Evolutionary conservation across 2,113 vertebrate genomes (phyloP), one percentile per base, ranked within the genome.

Genomic region (Tachuris rubrigastra): DNA sequence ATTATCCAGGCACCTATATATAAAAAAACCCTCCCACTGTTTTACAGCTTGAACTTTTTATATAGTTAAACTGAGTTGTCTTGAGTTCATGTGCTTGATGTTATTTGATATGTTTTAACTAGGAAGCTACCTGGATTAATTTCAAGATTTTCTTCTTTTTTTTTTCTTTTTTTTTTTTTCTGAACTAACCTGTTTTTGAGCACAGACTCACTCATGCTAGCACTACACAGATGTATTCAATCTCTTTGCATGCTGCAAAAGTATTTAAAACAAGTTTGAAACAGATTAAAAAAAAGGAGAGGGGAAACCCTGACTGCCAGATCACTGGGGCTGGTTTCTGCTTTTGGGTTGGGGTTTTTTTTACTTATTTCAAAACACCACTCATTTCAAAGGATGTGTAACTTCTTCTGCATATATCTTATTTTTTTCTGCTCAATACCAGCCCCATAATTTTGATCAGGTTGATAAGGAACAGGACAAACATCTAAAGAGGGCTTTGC

Each of bases 171-270:
- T 77, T 39, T 49, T 87, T 72, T 60, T 76, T 77, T 82, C 31
- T 27, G 0, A 74, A 76, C 52, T 72, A 91, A 89, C 67, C 85
- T 86, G 69, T 0, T 88, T 96, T 91, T 78, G 47, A 90, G 56
- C 41, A 71, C 41, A 94, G 85, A 53, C 44, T 81, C 50, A 18
- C 71, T 93, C 55, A 41, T 49, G 47, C 56, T 90, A 79, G 71
- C 30, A 12, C 52, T 77, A 37, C 77, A 88, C 88, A 93, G 92
- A 94, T 93, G 87, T 90, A 80, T 72, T 86, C 93, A 94, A 95
- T 94, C 88, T 79, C 46, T 56, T n/a, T 63, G 44, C 62, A 86
- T 65, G n/a, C 65, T 80, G 75, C 71, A 91, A 59, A 93, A 67
- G 52, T 77, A 80, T 83, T 96, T 90, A 93, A 92, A 89, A 59